Conservation (phyloP, 1,140 invertebrate species). For the Ceratitis capitata region DNA sequence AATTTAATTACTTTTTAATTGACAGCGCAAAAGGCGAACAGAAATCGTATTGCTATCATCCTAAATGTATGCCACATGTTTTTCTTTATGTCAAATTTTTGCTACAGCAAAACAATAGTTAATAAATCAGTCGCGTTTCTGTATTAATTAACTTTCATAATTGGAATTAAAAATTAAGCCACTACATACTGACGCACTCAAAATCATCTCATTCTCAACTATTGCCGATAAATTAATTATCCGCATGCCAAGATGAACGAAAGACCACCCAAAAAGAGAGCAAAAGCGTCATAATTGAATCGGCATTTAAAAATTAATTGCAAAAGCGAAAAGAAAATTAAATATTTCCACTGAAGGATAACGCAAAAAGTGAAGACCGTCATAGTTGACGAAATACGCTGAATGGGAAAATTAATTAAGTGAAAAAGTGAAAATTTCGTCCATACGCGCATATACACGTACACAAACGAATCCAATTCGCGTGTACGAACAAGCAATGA, state of each 20-base stretch:
- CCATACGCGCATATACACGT: background rate
- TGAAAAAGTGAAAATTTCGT: background rate
- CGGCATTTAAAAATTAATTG: background rate
- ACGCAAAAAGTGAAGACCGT: background rate
- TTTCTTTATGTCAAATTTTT: too few relatives aligned
- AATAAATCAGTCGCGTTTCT: too few relatives aligned
- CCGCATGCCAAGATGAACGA: background rate
- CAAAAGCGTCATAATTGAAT: background rate
- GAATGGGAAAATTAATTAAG: slow-evolving; percentile 5
- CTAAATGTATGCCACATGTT: too few relatives aligned
- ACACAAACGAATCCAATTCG: background rate
- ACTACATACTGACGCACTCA: too few relatives aligned
- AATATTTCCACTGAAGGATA: background rate
- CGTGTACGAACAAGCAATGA: background rate
- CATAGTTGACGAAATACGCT: background rate
- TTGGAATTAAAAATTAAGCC: too few relatives aligned
- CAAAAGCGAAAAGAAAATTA: background rate
- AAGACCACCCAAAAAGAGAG: background rate
- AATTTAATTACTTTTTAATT: too few relatives aligned
- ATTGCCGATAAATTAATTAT: background rate
- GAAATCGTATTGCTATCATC: too few relatives aligned
- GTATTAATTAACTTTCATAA: too few relatives aligned
- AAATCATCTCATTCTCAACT: background rate
- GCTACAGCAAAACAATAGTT: too few relatives aligned
- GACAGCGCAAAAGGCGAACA: too few relatives aligned